phyloP scores from a whole-genome alignment of 1,140 invertebrate genomes.

The Prorops nasuta region DNA sequence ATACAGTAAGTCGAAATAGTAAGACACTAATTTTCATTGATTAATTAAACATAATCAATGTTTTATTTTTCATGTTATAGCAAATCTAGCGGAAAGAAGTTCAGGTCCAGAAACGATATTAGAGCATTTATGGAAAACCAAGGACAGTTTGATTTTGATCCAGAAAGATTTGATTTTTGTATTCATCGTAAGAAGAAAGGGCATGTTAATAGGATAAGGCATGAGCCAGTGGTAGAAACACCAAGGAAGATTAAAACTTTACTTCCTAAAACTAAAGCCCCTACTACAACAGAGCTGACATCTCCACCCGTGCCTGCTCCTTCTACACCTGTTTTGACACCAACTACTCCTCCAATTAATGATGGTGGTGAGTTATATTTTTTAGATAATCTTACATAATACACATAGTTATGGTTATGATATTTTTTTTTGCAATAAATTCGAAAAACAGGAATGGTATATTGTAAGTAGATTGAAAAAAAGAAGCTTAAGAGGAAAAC shows the following conservation, averaged over 20 bases:
- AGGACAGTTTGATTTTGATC: constrained; percentile 44
- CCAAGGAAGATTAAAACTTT: constrained; percentile 50
- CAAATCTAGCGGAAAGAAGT: constrained; percentile 50
- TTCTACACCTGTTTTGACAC: constrained; percentile 17
- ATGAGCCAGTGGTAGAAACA: constrained; percentile 26
- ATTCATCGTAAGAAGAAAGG: constrained; percentile 47
- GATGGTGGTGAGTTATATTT: constrained; percentile 33
- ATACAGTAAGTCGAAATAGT: constrained; percentile 59
- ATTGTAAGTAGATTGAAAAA: constrained; percentile 37
- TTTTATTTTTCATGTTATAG: constrained; percentile 27
- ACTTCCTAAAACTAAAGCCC: constrained; percentile 43
- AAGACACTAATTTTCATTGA: no score
- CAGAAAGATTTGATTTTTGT: constrained; percentile 55
- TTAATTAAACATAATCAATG: not conserved
- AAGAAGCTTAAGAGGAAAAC: no score
- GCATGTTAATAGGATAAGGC: constrained; percentile 22
- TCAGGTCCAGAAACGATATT: constrained; percentile 54
- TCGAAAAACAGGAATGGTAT: constrained; percentile 32
- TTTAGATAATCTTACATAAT: constrained; percentile 2
- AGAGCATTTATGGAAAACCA: constrained; percentile 47
- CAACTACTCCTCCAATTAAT: constrained; percentile 29
- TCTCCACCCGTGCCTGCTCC: constrained; percentile 10
- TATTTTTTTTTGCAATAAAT: constrained; percentile 13
- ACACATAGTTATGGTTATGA: constrained; percentile 1
- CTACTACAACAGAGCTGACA: constrained; percentile 16